phyloP scores from a whole-genome alignment of 2,113 vertebrate genomes.

The Sceloporus undulatus region DNA sequence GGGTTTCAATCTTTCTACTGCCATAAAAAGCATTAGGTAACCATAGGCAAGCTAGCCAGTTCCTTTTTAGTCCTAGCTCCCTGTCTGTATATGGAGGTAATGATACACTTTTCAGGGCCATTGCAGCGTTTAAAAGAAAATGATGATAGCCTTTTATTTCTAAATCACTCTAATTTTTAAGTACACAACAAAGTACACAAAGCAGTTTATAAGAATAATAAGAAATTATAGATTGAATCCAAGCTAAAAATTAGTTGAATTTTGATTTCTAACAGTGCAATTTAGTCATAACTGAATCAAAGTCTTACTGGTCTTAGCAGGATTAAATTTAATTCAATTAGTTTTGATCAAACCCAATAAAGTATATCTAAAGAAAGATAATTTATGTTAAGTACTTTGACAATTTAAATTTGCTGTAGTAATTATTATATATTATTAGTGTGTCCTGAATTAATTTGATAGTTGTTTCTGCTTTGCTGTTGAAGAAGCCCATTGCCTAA shows the following conservation, averaged over 20 bases:
- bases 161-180: not conserved
- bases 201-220: not conserved
- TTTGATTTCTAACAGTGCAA: not conserved
- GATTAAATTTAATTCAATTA: not conserved
- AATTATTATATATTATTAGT: not conserved
- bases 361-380: constrained; percentile 6
- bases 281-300: not conserved
- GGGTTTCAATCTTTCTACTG: too few species aligned
- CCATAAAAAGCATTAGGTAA: not conserved
- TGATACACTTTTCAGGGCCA: too few species aligned
- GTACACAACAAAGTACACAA: not conserved
- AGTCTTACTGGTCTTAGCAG: not conserved
- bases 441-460: not conserved
- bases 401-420: not conserved
- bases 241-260: not conserved
- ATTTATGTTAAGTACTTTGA: not conserved
- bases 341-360: not conserved
- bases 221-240: not conserved
- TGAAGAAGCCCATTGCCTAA: not conserved
- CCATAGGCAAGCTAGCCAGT: not conserved
- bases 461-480: not conserved
- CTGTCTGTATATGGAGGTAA: too few species aligned
- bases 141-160: too few species aligned
- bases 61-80: too few species aligned
- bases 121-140: too few species aligned